Conservation (phyloP, 2,797 vertebrate species). For the Gymnoscopelus braueri region DNA sequence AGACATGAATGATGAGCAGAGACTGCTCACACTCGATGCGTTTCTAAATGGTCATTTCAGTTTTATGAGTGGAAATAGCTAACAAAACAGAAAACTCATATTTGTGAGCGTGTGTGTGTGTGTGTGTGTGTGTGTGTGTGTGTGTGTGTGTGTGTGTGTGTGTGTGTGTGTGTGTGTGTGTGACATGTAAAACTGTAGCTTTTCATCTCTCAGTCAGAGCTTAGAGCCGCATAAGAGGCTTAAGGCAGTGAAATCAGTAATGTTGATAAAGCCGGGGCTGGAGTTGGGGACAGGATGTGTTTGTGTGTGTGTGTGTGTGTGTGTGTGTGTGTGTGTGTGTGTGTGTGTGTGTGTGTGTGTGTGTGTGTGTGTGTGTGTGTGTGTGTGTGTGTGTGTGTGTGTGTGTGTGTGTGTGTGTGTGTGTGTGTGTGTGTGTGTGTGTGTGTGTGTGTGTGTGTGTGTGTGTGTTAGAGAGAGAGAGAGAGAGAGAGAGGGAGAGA, state of each 20-base stretch:
- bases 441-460: constrained; percentile 13
- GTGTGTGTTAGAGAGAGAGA: no score
- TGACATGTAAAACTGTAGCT: constrained; percentile 69
- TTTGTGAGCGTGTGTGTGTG: constrained; percentile 12
- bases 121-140: constrained; percentile 20
- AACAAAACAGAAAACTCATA: neutral
- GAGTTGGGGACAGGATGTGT: constrained; percentile 21
- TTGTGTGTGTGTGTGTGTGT: constrained; percentile 29
- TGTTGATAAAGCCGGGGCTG: constrained; percentile 68
- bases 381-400: constrained; percentile 8
- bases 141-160: constrained; percentile 4
- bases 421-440: constrained; percentile 14
- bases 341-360: constrained; percentile 30
- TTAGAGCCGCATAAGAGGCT: constrained; percentile 82
- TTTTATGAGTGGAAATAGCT: neutral
- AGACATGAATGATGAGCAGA: no score
- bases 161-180: constrained; percentile 6
- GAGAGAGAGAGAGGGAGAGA: no score
- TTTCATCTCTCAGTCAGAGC: constrained; percentile 77
- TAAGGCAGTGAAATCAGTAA: constrained; percentile 75
- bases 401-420: constrained; percentile 9
- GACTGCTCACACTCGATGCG: no score
- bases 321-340: constrained; percentile 35
- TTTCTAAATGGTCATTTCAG: constrained; percentile 53
- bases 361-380: constrained; percentile 51